These are phyloP conservation scores for Amblyjoppa proteus DNA, from an alignment of 2,888 invertebrate genomes.

Conservation along the genomic window DNA sequence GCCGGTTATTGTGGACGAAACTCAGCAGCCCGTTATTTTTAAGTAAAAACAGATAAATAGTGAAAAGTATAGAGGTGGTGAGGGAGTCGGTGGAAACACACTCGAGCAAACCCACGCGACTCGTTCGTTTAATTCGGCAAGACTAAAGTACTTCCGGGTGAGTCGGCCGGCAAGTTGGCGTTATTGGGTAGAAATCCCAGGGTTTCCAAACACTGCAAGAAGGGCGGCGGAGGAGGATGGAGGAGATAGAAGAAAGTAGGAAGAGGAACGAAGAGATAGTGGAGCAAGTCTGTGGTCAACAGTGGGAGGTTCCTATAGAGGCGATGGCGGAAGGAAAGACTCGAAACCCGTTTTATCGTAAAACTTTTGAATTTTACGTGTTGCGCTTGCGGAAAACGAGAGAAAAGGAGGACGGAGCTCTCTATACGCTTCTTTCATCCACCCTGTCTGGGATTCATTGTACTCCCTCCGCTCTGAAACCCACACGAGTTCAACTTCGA, in stretches of 20 bases:
- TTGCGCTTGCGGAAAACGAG: constrained; percentile 63
- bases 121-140: constrained; percentile 63
- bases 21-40: neutral
- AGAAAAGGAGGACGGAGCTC: neutral
- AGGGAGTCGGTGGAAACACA: neutral
- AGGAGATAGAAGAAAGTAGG: constrained; percentile 44
- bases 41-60: neutral
- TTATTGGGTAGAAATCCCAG: constrained; percentile 21
- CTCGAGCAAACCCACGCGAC: constrained; percentile 9
- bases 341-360: constrained; percentile 70
- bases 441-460: neutral
- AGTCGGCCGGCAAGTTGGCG: constrained; percentile 9
- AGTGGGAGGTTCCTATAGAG: neutral
- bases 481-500: neutral
- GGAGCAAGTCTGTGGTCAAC: constrained; percentile 40
- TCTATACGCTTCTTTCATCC: constrained; percentile 1
- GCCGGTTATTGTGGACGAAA: too few relatives aligned
- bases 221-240: neutral
- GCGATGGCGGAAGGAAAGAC: constrained; percentile 5
- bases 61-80: neutral
- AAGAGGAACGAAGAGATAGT: constrained; percentile 18
- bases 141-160: constrained; percentile 56
- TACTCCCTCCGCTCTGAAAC: neutral
- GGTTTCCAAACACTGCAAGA: neutral
- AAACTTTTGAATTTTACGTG: constrained; percentile 75